Base-by-base conservation (phyloP, 2,888 invertebrate genomes). In the Polydesmus complanatus region DNA sequence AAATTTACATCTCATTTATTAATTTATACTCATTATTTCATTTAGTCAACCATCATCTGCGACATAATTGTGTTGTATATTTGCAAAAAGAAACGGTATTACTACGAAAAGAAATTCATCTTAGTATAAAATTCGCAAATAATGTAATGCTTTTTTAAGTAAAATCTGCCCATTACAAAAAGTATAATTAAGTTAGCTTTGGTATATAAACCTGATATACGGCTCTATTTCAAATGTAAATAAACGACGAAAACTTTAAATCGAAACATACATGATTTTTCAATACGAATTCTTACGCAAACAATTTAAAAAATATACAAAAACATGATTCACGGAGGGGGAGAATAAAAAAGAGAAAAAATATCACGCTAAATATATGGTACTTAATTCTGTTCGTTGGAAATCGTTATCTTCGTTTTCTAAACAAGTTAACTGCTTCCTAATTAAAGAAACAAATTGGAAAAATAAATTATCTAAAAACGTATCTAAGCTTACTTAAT, bases 21-120 rank as follows among this genome's bases (percentile, higher is more conserved):
- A 37, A 37, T 37, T 8, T 14, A 8, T 37, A 37, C 5, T 37
- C 37, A 37, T 22, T 25, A 26, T 58, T 56, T 56, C 47, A 58
- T 1, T 56, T 50, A 61, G 61, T 26, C 61, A 11, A 56, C 56
- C n/a, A 27, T 61, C 27, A 27, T 61, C n/a, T 56, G 55, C 50
- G 61, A 61, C 47, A 23, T 61, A 11, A 49, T 61, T n/a, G 56
- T 61, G 23, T 48, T 61, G 25, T 50, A 61, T 27, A 23, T 56
- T 3, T 26, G 25, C 8, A 55, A 56, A 22, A 56, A 50, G 21
- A 55, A 56, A 48, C 22, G 54, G 19, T 56, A 61, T 51, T 61
- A 61, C 51, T 21, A 56, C 5, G 61, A 61, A 56, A 61, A 61
- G 51, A 61, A 61, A 51, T 61, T 49, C 21, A 61, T 25, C 18